Conservation (phyloP, 2,113 vertebrate genomes). For the Microcebus murinus region DNA sequence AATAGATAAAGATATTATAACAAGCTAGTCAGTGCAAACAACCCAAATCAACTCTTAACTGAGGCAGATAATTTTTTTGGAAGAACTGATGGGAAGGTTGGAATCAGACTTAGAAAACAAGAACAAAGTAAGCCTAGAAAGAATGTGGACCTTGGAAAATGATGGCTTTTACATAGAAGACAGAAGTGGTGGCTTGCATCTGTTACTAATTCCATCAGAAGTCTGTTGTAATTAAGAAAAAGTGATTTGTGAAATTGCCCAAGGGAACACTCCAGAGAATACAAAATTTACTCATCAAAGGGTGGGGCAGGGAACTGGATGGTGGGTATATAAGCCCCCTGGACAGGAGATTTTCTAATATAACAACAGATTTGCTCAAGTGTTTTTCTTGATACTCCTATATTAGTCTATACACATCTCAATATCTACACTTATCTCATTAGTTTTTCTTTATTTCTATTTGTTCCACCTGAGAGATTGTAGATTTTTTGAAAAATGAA, state of each 20-base stretch:
- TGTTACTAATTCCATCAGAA: not conserved
- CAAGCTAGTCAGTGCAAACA: not conserved
- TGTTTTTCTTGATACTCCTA: not conserved
- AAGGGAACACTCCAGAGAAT: not conserved
- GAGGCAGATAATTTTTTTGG: not conserved
- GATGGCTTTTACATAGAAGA: constrained; percentile 16
- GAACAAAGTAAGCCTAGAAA: not conserved
- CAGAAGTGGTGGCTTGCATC: not conserved
- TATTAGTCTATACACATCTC: not conserved
- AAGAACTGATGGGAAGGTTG: not conserved
- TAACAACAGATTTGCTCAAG: not conserved
- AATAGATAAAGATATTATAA: not conserved
- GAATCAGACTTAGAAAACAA: not conserved
- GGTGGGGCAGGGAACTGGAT: not conserved
- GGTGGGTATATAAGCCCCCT: not conserved
- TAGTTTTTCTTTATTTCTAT: not conserved
- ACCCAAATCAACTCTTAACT: not conserved
- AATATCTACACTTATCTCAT: not conserved
- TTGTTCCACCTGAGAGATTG: not conserved
- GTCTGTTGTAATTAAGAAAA: not conserved
- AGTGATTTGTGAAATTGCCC: not conserved
- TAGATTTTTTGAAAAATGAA: not conserved
- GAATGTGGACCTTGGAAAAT: not conserved
- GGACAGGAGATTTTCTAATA: not conserved
- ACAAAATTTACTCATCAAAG: not conserved